Conservation (phyloP, 2,113 vertebrate genomes). For the Aramus guarauna region DNA sequence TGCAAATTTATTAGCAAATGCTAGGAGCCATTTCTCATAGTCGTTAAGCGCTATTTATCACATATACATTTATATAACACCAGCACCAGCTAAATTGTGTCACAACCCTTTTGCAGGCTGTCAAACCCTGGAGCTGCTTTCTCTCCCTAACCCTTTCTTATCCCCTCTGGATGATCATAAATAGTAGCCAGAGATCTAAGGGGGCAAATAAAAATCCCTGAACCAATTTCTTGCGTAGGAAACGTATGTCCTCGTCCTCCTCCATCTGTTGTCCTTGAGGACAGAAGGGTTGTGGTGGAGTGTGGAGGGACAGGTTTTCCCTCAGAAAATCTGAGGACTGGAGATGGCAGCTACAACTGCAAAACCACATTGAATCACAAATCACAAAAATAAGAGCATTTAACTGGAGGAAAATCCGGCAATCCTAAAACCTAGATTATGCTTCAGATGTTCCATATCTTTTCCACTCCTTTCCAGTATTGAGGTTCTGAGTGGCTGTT, state of each 20-base stretch:
- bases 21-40: not conserved
- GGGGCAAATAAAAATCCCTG: not conserved
- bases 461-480: not conserved
- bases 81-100: not conserved
- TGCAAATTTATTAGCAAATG: slow-evolving; percentile 6
- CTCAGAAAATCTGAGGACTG: not conserved
- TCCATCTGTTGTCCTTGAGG: accelerated
- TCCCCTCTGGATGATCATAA: not conserved
- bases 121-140: not conserved
- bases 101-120: not conserved
- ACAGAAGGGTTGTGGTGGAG: not conserved
- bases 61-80: not conserved
- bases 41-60: not conserved
- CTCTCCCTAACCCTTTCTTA: not conserved
- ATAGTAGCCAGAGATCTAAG: not conserved
- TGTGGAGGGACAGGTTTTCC: accelerated
- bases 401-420: not conserved
- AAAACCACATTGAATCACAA: accelerated
- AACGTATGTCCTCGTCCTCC: accelerated
- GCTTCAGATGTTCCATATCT: not conserved
- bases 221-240: accelerated
- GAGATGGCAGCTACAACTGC: not conserved
- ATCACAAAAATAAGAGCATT: not conserved
- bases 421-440: not conserved
- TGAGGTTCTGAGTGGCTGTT: not conserved